Base-by-base conservation (phyloP, 2,113 vertebrate genomes). In the Syrrhaptes paradoxus region DNA sequence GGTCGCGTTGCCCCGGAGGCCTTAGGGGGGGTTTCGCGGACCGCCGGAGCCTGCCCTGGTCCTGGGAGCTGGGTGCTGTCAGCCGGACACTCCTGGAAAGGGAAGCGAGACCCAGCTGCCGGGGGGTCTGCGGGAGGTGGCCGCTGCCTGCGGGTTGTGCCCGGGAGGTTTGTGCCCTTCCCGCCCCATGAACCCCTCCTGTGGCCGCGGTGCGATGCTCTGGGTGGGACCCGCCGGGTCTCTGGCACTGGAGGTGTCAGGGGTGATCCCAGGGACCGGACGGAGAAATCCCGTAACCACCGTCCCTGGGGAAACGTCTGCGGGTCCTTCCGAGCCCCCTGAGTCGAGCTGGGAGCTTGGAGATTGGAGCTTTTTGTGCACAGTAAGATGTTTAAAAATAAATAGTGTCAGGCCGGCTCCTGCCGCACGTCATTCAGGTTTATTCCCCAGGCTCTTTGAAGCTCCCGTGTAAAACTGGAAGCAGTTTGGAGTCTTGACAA, bases 331-430 rank as follows among this genome's bases (percentile, higher is more conserved):
- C 1, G 58, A 72, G 41, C 92, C 34, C 21, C 36, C 54, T 22
- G 70, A 25, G 1, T 5, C 2, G 86, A 55, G 55, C 73, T 59
- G 68, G 43, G 89, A 62, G 28, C n/a, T n/a, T n/a, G n/a, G 10
- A 31, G 65, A 21, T 38, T n/a, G 7, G 79, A 49, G 75, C 19
- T 45, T 78, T 84, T 73, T 4, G 6, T 74, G 77, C 73, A 54
- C 62, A 43, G 41, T 11, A 29, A 70, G 71, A 10, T 62, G 91
- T 79, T 94, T 87, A 91, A 91, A 85, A 94, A 95, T 85, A 92
- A 90, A 59, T 8, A 43, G 15, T 17, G 85, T 79, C 91, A 32
- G 71, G 87, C 77, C 46, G 71, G 81, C 51, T 87, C 41, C 70
- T 87, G 89, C 78, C 6, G 12, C 49, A 4, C 11, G 4, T 34